phyloP scores from a whole-genome alignment of 2,113 vertebrate genomes.

The Chionis minor region DNA sequence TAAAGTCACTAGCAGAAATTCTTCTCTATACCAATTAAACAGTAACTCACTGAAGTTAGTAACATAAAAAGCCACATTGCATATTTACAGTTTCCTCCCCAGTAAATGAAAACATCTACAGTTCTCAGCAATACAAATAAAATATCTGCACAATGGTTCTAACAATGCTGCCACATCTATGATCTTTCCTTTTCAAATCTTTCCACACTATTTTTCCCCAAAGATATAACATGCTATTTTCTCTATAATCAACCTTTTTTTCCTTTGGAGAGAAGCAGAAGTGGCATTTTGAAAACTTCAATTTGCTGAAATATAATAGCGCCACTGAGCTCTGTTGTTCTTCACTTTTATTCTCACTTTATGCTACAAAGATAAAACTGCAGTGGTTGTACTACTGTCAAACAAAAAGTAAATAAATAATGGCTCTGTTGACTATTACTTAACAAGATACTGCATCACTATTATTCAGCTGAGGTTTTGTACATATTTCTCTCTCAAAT shows the following conservation, averaged over 20 bases:
- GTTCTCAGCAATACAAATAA: background rate
- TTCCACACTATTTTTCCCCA: constrained; percentile 17
- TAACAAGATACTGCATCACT: background rate
- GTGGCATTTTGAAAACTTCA: constrained; percentile 57
- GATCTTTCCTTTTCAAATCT: constrained; percentile 24
- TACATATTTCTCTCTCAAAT: background rate
- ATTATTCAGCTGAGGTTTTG: background rate
- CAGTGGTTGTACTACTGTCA: constrained; percentile 6
- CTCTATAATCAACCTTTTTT: constrained; percentile 35
- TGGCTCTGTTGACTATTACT: background rate
- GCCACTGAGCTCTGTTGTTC: background rate
- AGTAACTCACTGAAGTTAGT: constrained; percentile 16
- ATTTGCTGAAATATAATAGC: constrained; percentile 41
- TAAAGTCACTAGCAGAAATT: constrained; percentile 36
- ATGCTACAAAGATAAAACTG: constrained; percentile 9
- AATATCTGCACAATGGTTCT: background rate
- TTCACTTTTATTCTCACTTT: constrained; percentile 30
- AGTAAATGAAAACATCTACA: constrained; percentile 27
- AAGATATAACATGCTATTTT: constrained; percentile 35
- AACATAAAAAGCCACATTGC: constrained; percentile 41
- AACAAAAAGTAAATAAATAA: constrained; percentile 43
- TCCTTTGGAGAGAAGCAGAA: constrained; percentile 36
- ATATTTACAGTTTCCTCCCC: constrained; percentile 18
- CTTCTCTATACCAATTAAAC: constrained; percentile 23
- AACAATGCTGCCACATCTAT: background rate